A percentile compares a stretch with the other conserved stretches of the same genome.
phyloP scores from a whole-genome alignment of 1,140 invertebrate species.

The Hypothenemus hampei region DNA sequence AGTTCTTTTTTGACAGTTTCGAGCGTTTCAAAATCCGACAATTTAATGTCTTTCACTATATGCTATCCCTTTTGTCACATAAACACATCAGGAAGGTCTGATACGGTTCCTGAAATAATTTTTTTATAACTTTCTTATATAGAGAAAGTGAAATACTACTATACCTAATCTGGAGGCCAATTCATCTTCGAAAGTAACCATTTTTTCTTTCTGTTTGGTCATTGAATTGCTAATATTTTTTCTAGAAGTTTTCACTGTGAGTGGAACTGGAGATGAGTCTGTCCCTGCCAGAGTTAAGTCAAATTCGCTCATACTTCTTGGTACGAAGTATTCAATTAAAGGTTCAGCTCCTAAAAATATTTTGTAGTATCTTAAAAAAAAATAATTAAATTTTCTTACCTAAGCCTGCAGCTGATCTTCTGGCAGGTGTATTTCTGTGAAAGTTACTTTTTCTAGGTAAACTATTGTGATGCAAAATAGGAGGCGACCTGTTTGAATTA shows the following conservation, averaged over 20 bases:
- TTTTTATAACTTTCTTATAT: too few relatives aligned
- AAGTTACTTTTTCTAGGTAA: constrained; percentile 59
- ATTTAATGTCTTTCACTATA: constrained; percentile 29
- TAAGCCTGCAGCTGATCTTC: constrained; percentile 58
- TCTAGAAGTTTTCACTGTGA: constrained; percentile 40
- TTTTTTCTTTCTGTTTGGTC: constrained; percentile 55
- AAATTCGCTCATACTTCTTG: constrained; percentile 74
- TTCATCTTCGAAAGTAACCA: constrained; percentile 79
- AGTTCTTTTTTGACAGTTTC: constrained; percentile 38
- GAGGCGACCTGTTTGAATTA: constrained; percentile 49
- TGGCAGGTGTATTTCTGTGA: constrained; percentile 58
- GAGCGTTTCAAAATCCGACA: constrained; percentile 26
- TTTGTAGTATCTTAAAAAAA: not conserved
- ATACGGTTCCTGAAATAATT: not conserved
- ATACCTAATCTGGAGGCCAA: constrained; percentile 41
- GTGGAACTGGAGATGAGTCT: constrained; percentile 32
- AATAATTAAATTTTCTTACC: constrained; percentile 8
- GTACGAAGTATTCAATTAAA: constrained; percentile 75
- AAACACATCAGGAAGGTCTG: constrained; percentile 54
- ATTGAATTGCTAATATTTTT: constrained; percentile 26
- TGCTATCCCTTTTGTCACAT: constrained; percentile 55
- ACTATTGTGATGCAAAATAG: constrained; percentile 54
- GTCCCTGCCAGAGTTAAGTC: constrained; percentile 61
- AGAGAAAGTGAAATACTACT: not conserved
- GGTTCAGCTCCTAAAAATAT: constrained; percentile 47